A percentile compares a stretch with the other conserved stretches of the same genome.
phyloP scores from a whole-genome alignment of 2,888 invertebrate genomes.

The Drosophila quinaria region DNA sequence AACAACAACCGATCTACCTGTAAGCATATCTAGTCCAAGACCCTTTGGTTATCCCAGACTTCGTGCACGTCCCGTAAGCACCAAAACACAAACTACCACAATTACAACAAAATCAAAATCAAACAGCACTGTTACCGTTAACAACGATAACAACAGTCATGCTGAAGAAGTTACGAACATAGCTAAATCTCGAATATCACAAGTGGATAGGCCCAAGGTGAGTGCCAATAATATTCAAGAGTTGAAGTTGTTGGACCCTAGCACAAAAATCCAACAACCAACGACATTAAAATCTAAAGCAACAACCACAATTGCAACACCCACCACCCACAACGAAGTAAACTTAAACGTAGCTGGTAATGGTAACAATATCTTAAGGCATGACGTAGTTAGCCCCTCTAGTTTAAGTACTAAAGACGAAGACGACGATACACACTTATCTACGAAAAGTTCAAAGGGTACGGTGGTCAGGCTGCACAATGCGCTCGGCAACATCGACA shows the following conservation, averaged over 20 bases:
- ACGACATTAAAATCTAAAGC: conserved; percentile 47
- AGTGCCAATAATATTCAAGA: conserved; percentile 78
- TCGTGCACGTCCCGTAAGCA: conserved; percentile 85
- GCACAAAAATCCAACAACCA: conserved; percentile 42
- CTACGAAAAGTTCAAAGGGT: conserved; percentile 34
- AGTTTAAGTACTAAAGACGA: conserved; percentile 56
- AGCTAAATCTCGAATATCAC: conserved; percentile 66
- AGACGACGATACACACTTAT: conserved; percentile 29
- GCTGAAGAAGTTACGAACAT: conserved; percentile 60
- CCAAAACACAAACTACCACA: conserved; percentile 57
- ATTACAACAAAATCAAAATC: conserved; percentile 49
- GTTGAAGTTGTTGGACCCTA: conserved; percentile 46
- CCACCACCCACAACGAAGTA: conserved; percentile 29
- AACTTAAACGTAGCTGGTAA: conserved; percentile 72
- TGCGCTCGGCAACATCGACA: conserved; percentile 42
- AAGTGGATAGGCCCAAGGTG: conserved; percentile 83
- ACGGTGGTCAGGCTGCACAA: conserved; percentile 16
- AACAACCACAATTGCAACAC: conserved; percentile 50
- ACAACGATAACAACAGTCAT: conserved; percentile 52
- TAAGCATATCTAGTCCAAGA: conserved; percentile 86
- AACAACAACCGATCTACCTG: conserved; percentile 56
- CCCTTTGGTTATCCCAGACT: conserved; percentile 87
- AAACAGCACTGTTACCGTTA: conserved; percentile 42
- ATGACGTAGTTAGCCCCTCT: conserved; percentile 72
- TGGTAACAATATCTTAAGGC: conserved; percentile 78